Conservation (phyloP, 2,888 invertebrate species). For the Eudemis profundana region DNA sequence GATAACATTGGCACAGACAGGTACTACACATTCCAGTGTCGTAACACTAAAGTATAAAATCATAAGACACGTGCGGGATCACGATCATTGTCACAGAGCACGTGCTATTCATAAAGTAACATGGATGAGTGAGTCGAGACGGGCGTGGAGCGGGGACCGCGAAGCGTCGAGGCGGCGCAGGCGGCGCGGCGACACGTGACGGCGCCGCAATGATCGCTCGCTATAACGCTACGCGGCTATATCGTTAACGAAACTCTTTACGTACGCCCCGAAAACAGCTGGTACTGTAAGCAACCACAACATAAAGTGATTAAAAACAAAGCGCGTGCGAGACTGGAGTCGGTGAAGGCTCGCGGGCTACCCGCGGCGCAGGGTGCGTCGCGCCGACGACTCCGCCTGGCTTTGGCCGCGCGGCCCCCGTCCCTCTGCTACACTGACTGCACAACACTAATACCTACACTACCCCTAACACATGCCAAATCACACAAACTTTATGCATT, state of each 20-base stretch:
- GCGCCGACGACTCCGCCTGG: conserved; percentile 47
- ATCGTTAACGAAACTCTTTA: conserved; percentile 77
- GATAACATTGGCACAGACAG: conserved; percentile 26
- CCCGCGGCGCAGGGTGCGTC: conserved; percentile 26
- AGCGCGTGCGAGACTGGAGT: conserved; percentile 59
- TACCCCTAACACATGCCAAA: conserved; percentile 38
- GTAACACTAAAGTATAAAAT: conserved; percentile 25
- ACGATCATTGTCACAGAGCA: conserved; percentile 36
- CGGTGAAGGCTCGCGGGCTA: conserved; percentile 13
- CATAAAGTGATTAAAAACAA: conserved; percentile 69
- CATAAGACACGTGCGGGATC: conserved; percentile 34
- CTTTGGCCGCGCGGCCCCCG: conserved; percentile 60
- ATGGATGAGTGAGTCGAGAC: conserved; percentile 51
- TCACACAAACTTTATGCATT: conserved; percentile 18
- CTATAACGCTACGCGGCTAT: conserved; percentile 68
- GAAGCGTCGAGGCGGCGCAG: conserved; percentile 43
- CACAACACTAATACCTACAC: conserved; percentile 49
- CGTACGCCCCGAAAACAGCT: conserved; percentile 88
- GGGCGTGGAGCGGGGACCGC: conserved; percentile 54
- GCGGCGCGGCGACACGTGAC: conserved; percentile 44
- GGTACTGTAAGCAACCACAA: conserved; percentile 87
- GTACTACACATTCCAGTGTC: conserved; percentile 37
- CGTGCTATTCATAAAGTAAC: conserved; percentile 42
- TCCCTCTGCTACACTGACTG: conserved; percentile 61
- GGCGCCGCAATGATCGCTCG: conserved; percentile 57